Base-by-base conservation (phyloP, 2,113 vertebrate genomes). In the Suncus etruscus region DNA sequence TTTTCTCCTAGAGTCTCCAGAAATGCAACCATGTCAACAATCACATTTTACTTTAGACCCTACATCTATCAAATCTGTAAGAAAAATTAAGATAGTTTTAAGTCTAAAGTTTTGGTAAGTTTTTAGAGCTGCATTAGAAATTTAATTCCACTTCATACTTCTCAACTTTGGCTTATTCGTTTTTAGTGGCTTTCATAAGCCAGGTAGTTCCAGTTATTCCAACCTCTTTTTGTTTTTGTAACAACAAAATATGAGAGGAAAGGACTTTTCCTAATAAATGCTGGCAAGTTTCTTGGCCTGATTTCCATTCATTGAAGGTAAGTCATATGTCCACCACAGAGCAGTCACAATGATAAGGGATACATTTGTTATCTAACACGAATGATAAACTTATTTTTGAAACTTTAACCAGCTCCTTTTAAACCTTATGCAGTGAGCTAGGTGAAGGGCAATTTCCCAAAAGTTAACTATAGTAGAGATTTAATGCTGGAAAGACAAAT, bases 1-100 rank as follows among this genome's bases (percentile, higher is more conserved):
- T 78, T 78, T 10, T 76, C 3, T 39, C 10, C n/a, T n/a, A 27
- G 48, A 74, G 1, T 22, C 68, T 77, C 77, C 9, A n/a, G 66
- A 83, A 47, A 51, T 47, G 31, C 22, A 63, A 9, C 27, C 5
- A 8, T 61, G 27, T 2, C 8, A 8, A 86, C 6, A 3, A n/a
- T 10, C 47, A 85, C 24, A 68, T n/a, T 87, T 95, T 65, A 50
- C 6, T 54, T 77, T n/a, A 61, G 7, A 74, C 29, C 65, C 85
- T 16, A 39, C 15, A 39, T 47, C 66, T n/a, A 15, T 11, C 11
- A 83, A 48, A 48, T 24, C n/a, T 47, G 4, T 14, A 50, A 29
- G 51, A 63, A 9, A 61, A 11, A 45, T 51, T 39, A 24, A 15
- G 10, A 0, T n/a, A 51, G 2, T n/a, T 63, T 47, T 47, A 86